These are phyloP conservation scores for Callyntrura sp. DNA, from an alignment of 2,888 invertebrate species.

Conservation along the genomic window DNA sequence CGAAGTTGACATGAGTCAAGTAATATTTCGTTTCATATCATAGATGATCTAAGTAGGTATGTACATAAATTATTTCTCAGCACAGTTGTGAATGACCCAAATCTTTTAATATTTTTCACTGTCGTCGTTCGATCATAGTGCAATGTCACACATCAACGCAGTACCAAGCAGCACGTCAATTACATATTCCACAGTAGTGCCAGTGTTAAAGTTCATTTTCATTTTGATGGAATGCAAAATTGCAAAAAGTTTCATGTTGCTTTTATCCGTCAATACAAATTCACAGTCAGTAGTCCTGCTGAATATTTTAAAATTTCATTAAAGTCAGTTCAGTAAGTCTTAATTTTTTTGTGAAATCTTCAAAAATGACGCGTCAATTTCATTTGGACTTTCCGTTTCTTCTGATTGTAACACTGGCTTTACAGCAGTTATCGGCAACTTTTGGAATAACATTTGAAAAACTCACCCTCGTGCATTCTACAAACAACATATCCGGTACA, in stretches of 20 bases:
- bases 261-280: neutral
- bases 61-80: conserved; percentile 33
- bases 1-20: neutral
- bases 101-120: conserved; percentile 52
- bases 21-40: neutral
- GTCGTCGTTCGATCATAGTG: conserved; percentile 24
- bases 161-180: too few relatives aligned
- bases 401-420: neutral
- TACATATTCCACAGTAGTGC: too few relatives aligned
- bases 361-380: neutral
- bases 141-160: conserved; percentile 20
- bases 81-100: conserved; percentile 43
- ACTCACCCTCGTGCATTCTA: too few relatives aligned
- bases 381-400: neutral
- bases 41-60: neutral
- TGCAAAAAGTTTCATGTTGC: neutral
- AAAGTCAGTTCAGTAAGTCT: too few relatives aligned
- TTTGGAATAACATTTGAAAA: too few relatives aligned
- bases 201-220: conserved; percentile 19
- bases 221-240: conserved; percentile 23
- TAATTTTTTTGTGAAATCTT: neutral
- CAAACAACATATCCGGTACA: too few relatives aligned
- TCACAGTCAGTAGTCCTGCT: too few relatives aligned
- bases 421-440: neutral
- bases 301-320: too few relatives aligned